Conservation (phyloP, 2,888 invertebrate genomes). For the Hydraecia micacea region DNA sequence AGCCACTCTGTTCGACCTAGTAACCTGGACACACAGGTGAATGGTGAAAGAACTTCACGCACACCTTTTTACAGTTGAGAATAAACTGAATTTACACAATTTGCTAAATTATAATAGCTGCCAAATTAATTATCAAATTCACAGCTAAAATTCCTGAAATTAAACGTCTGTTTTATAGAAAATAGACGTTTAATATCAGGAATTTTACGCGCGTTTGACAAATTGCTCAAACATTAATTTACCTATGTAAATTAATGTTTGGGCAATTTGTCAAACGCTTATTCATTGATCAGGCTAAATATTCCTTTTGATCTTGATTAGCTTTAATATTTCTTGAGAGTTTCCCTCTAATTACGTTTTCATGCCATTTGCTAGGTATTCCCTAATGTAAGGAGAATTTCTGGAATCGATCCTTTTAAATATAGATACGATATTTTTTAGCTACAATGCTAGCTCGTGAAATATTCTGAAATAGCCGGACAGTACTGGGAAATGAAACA, state of each 20-base stretch:
- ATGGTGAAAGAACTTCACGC: constrained; percentile 49
- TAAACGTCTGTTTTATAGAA: background rate
- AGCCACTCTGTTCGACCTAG: constrained; percentile 70
- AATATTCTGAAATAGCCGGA: background rate
- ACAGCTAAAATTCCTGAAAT: background rate
- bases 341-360: background rate
- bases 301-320: constrained; percentile 1
- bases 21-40: constrained; percentile 67
- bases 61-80: constrained; percentile 15
- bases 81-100: constrained; percentile 12
- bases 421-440: background rate
- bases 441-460: too few species aligned
- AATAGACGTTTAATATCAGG: too few species aligned
- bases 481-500: background rate
- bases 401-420: too few species aligned
- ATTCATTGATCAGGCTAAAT: background rate
- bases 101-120: background rate
- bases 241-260: background rate
- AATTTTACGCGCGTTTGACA: too few species aligned
- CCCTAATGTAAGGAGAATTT: background rate
- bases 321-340: background rate
- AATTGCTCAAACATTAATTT: too few species aligned
- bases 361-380: background rate
- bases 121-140: background rate
- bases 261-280: background rate